Evolutionary conservation across 2,888 invertebrate species (phyloP), one percentile per base, ranked within the genome.

Genomic region (Hofmannophila pseudospretella): DNA sequence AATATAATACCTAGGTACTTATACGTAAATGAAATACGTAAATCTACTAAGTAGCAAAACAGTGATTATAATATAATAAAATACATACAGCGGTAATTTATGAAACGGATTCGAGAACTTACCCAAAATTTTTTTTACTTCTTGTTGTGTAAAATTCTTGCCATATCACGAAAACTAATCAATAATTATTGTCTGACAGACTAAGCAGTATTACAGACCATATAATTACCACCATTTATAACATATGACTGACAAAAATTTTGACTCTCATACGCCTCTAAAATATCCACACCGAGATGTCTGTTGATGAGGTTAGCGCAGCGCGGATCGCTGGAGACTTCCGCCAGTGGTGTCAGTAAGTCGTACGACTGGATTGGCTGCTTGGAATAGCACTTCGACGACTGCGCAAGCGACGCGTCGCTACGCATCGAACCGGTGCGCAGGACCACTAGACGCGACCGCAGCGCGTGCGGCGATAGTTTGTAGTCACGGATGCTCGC

Each of bases 281-380:
- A 30, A 2, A 64, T 42, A 1, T 56, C 53, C 0, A 49, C 20
- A n/a, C 54, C 50, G 2, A 74, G 47, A 36, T 67, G 54, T 14
- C 41, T 35, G 37, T 73, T 72, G 5, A 74, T 44, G n/a, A 68
- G 50, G 1, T 58, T 51, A 0, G 67, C 34, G 23, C 62, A 65
- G 4, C 51, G 50, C 2, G 64, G 34, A 22, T 74, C 68, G 5
- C 44, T 31, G 1, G 56, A 19, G 1, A 54, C 44, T 4, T 45
- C 36, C 0, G 52, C 42, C 4, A 69, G 42, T 0, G 62, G 54
- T 1, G 53, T 54, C 2, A 26, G 23, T 4, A 74, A 45, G 3
- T 59, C 42, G 34, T 69, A 56, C 10, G 57, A 49, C 1, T 34
- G 30, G 2, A 63, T 35, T 1, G 55, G 56, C 10, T 54, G 51